Evolutionary conservation across 2,888 invertebrate genomes (phyloP).

Genomic region (Pachliopta kotzebuea): DNA sequence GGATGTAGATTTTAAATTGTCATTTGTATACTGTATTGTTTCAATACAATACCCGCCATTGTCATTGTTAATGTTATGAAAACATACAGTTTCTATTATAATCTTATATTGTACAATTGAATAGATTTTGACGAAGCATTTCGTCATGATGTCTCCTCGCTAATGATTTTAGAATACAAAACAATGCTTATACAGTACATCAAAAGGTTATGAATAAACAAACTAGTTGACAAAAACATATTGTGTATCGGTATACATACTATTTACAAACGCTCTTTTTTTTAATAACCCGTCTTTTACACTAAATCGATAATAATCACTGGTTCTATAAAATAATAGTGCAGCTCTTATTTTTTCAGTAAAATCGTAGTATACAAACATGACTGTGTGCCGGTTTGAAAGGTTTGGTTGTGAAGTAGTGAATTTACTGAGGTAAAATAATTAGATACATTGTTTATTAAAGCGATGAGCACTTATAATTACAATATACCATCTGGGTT

Average conservation of each 20-base stretch:
- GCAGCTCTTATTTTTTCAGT: too few relatives aligned
- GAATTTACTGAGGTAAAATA: too few relatives aligned
- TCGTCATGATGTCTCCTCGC: neutral
- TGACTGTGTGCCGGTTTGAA: too few relatives aligned
- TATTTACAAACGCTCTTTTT: neutral
- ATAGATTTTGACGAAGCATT: conserved; percentile 17
- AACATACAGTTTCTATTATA: conserved; percentile 26
- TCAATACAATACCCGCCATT: conserved; percentile 43
- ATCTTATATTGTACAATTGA: conserved; percentile 31
- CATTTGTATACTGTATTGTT: conserved; percentile 60
- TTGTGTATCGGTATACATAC: neutral
- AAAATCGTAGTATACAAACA: too few relatives aligned
- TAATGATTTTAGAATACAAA: conserved; percentile 5
- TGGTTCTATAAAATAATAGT: too few relatives aligned
- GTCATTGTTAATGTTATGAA: conserved; percentile 31
- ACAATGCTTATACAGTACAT: neutral
- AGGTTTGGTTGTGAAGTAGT: too few relatives aligned
- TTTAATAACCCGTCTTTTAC: neutral
- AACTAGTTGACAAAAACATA: neutral
- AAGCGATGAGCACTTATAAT: too few relatives aligned
- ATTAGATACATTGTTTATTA: too few relatives aligned
- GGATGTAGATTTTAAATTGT: conserved; percentile 56
- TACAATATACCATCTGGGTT: too few relatives aligned
- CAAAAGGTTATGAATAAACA: neutral
- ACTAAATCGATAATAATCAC: neutral